These are phyloP conservation scores for Sebastes hopkinsi DNA, from an alignment of 2,797 vertebrate species.

Conservation along the genomic window DNA sequence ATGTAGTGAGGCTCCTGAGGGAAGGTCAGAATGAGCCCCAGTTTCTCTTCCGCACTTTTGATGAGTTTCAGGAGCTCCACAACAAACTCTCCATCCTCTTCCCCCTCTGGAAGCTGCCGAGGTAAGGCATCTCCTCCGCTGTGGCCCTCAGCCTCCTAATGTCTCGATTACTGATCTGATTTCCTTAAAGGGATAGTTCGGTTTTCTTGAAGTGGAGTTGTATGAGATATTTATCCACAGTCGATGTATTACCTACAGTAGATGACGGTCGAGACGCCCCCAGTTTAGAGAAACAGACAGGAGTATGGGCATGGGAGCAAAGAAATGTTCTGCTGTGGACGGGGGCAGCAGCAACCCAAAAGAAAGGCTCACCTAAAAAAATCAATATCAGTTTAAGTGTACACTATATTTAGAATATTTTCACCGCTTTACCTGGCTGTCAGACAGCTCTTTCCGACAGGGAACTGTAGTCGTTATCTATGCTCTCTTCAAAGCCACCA, in stretches of 20 bases:
- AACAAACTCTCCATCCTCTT: conserved; percentile 97
- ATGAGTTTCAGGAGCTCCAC: conserved; percentile 98
- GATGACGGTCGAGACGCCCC: neutral
- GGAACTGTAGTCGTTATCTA: neutral
- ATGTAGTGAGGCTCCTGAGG: conserved; percentile 92
- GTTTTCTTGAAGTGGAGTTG: neutral
- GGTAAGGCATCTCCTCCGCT: conserved; percentile 72
- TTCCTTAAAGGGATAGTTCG: neutral
- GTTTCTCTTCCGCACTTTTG: conserved; percentile 97
- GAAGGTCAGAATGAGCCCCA: conserved; percentile 91
- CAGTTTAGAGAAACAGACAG: neutral
- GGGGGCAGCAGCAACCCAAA: neutral
- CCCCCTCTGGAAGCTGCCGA: conserved; percentile 96
- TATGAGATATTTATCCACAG: neutral
- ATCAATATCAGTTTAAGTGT: neutral
- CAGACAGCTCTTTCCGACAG: neutral
- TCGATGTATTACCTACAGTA: neutral
- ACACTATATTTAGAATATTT: neutral
- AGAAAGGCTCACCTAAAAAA: neutral
- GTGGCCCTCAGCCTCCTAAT: neutral
- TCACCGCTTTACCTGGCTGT: neutral
- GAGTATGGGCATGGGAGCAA: neutral
- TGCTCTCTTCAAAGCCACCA: neutral
- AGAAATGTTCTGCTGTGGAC: neutral
- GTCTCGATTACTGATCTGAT: neutral